Evolutionary conservation across 1,140 invertebrate genomes (phyloP), one percentile per base, ranked within the genome.

Genomic region (Papilio dardanus): DNA sequence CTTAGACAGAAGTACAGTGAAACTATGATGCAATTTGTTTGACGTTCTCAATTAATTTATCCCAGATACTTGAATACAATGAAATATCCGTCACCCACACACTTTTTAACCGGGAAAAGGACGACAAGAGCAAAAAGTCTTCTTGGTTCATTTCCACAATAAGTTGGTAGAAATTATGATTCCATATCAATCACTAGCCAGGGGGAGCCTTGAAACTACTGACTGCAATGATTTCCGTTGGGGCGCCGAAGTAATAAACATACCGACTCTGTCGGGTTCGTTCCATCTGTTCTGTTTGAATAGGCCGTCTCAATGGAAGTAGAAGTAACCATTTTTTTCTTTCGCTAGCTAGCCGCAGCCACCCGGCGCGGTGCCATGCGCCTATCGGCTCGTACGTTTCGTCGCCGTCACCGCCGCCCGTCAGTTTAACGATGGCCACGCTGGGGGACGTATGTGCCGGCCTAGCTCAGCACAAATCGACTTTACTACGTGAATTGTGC

Each of bases 341-440:
- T 77, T 75, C 77, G 42, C 42, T 62, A 28, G 50, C 28, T 37
- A 21, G 6, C 33, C 69, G 37, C 16, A 35, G 67, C 33, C 19
- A 37, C 35, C 19, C 37, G 21, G 10, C 12, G 74, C 76, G 68
- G 19, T 65, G 42, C 74, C 68, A 33, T 77, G 65, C 71, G 83
- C 84, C 77, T 10, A 12, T 35, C 65, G 65, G 8, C 14, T 31
- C 31, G n/a, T n/a, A n/a, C n/a, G n/a, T n/a, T n/a, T n/a, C n/a
- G n/a, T 37, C 67, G 21, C 21, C 21, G 71, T 76, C 71, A 77
- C 67, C 24, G 62, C 74, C 69, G 31, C 77, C 65, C 71, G 82
- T 85, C 77, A 92, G 91, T 91, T 79, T 82, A 91, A 90, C 89
- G 88, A 92, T 93, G 93, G 88, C 91, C 67, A 85, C 88, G 78